Conservation (phyloP, 2,113 vertebrate genomes). For the Pampusana beccarii region DNA sequence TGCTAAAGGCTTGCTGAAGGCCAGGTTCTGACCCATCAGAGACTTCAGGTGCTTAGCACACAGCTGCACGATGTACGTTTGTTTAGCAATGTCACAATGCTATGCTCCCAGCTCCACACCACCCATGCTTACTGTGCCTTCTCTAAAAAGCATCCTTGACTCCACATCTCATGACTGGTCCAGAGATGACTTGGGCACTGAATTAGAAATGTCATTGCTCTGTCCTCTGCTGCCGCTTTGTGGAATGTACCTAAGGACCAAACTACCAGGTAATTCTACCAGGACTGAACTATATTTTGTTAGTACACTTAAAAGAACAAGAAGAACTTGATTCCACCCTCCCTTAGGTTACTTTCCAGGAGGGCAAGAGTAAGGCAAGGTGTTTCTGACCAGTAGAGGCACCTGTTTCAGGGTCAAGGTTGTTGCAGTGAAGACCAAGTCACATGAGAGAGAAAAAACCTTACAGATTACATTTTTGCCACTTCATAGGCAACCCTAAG, state of each 20-base stretch:
- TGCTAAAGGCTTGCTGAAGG: neutral
- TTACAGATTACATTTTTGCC: neutral
- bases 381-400: neutral
- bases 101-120: neutral
- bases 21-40: neutral
- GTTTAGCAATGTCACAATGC: neutral
- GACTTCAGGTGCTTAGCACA: neutral
- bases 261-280: neutral
- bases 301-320: neutral
- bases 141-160: neutral
- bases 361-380: neutral
- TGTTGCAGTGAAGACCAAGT: neutral
- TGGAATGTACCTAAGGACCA: neutral
- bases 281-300: neutral
- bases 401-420: neutral
- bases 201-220: neutral
- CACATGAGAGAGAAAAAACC: neutral
- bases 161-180: accelerated
- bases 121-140: no score
- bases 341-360: neutral
- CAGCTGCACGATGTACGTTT: neutral
- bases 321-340: neutral
- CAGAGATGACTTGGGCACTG: neutral
- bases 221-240: neutral
- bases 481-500: neutral